Conservation (phyloP, 1,140 invertebrate species). For the Brachionus koreanus region DNA sequence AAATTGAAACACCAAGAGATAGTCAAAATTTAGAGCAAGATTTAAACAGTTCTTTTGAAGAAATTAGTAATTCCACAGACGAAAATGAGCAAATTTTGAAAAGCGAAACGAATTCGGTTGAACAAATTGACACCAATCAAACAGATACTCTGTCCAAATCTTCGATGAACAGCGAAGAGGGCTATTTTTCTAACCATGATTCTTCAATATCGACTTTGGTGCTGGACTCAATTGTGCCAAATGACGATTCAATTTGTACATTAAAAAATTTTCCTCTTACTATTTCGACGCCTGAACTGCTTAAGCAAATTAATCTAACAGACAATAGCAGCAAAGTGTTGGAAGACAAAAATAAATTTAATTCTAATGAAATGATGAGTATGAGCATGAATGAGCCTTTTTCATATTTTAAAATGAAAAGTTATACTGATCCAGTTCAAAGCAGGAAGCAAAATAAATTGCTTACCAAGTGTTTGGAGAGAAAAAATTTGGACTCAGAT, state of each 20-base stretch:
- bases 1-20: not conserved
- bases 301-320: not conserved
- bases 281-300: not conserved
- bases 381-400: not conserved
- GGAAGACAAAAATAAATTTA: not conserved
- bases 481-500: not conserved
- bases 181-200: constrained; percentile 35
- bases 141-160: not conserved
- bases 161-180: constrained; percentile 41
- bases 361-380: not conserved
- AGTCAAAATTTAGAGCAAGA: not conserved
- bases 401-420: not conserved
- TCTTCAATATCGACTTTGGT: constrained; percentile 21
- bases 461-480: not conserved
- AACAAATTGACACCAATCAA: not conserved
- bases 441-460: not conserved
- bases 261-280: constrained; percentile 1
- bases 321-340: not conserved
- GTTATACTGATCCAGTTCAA: not conserved
- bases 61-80: constrained; percentile 15
- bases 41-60: constrained; percentile 8
- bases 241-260: not conserved
- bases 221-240: not conserved
- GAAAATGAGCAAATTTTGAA: constrained; percentile 1
- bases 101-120: not conserved